A percentile compares a stretch with the other conserved stretches of the same genome.
phyloP scores from a whole-genome alignment of 2,797 vertebrate genomes.

The Thripadectes ignobilis region DNA sequence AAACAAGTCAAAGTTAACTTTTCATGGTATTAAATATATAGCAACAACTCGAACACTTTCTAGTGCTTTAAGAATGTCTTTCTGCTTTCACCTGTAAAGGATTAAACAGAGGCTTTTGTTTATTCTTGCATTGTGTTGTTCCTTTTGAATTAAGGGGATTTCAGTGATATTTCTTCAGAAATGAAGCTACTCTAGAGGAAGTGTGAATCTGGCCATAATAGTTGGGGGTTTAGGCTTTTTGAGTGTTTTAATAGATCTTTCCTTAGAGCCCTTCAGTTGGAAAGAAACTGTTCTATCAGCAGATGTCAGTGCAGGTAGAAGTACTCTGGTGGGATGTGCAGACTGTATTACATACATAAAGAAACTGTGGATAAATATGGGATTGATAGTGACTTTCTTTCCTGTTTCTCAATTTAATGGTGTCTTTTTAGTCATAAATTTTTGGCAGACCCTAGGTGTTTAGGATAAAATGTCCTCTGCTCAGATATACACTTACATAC shows the following conservation, averaged over 20 bases:
- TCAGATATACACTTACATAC: background rate
- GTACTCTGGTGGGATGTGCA: background rate
- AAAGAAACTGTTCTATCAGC: background rate
- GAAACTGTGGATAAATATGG: background rate
- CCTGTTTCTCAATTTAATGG: background rate
- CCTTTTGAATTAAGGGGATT: conserved; percentile 40
- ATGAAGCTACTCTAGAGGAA: background rate
- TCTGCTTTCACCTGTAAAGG: conserved; percentile 2
- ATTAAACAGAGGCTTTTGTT: conserved; percentile 22
- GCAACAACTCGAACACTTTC: background rate
- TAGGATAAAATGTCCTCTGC: background rate
- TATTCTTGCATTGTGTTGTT: conserved; percentile 8
- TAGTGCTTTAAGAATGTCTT: background rate
- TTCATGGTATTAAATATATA: conserved; percentile 22
- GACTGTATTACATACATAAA: background rate
- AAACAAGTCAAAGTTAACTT: conserved; percentile 42
- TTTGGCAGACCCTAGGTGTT: background rate
- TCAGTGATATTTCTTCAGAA: background rate
- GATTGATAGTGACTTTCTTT: background rate
- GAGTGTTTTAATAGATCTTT: background rate
- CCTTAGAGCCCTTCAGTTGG: background rate
- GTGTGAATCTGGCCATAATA: background rate
- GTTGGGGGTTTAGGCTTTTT: background rate
- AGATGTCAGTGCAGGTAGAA: background rate
- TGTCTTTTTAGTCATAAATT: background rate